Conservation (phyloP, 2,888 invertebrate species). For the Spilarctia lutea region DNA sequence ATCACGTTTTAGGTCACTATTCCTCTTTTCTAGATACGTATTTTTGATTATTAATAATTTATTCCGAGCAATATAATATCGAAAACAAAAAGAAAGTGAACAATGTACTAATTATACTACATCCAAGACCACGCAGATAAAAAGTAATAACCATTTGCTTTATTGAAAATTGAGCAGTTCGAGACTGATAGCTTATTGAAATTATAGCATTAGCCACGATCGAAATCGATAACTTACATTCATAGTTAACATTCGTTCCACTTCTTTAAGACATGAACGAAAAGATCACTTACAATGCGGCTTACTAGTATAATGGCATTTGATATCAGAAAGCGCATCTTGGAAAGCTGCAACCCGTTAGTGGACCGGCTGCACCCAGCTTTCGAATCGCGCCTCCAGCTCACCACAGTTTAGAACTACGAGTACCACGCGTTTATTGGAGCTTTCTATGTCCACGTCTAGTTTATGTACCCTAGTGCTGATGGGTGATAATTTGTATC, state of each 20-base stretch:
- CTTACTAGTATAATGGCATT: conserved; percentile 51
- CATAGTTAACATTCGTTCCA: background rate
- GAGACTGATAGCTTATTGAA: background rate
- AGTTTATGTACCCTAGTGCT: conserved; percentile 45
- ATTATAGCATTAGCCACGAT: background rate
- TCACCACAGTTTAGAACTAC: conserved; percentile 55
- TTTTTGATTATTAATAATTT: too few species aligned
- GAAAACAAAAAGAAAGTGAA: too few species aligned
- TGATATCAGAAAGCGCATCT: conserved; percentile 80
- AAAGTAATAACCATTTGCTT: conserved; percentile 3
- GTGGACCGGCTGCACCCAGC: conserved; percentile 73
- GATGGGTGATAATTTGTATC: conserved; percentile 5
- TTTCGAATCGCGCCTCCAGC: conserved; percentile 77
- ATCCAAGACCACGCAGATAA: background rate
- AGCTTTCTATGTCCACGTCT: conserved; percentile 69
- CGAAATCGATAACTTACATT: background rate
- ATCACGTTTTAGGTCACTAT: too few species aligned
- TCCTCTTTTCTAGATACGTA: too few species aligned
- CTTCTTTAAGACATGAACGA: conserved; percentile 8
- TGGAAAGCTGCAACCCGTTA: conserved; percentile 77
- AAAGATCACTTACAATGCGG: conserved; percentile 60
- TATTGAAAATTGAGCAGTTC: background rate
- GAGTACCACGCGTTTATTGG: conserved; percentile 66
- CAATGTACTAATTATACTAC: background rate
- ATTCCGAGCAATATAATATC: too few species aligned